Conservation (phyloP, 2,797 vertebrate genomes). For the Alca torda region DNA sequence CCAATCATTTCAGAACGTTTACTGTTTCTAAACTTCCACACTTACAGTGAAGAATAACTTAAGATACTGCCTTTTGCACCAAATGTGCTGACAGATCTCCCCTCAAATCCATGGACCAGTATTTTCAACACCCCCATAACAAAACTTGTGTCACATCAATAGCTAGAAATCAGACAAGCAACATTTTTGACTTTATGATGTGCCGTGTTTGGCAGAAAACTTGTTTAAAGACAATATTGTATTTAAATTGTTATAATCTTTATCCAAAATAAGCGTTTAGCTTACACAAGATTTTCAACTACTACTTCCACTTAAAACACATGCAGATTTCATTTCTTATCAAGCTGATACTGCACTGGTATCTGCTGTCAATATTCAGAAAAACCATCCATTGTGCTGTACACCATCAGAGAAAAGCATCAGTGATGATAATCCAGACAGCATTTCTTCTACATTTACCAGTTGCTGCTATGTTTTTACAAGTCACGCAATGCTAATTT, state of each 20-base stretch:
- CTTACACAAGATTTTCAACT: not conserved
- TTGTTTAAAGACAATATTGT: not conserved
- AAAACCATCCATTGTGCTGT: not conserved
- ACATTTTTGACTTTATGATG: not conserved
- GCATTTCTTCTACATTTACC: not conserved
- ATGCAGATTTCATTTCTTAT: not conserved
- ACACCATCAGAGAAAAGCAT: not conserved
- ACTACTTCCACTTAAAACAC: not conserved
- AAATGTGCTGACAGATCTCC: not conserved
- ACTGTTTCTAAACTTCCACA: not conserved
- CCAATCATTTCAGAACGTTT: not conserved
- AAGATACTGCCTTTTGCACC: not conserved
- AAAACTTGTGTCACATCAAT: not conserved
- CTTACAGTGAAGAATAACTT: not conserved
- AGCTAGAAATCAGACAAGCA: not conserved
- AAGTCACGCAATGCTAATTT: not conserved
- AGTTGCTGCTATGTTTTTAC: not conserved
- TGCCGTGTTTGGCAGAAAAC: not conserved
- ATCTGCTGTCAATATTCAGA: not conserved
- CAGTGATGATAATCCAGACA: not conserved
- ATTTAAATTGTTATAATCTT: not conserved
- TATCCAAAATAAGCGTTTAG: not conserved
- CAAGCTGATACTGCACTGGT: not conserved
- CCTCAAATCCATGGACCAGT: not conserved
- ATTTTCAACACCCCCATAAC: not conserved